Evolutionary conservation across 92 coral and sea anemone species (phyloP).

Genomic region (Plumapathes pennacea): DNA sequence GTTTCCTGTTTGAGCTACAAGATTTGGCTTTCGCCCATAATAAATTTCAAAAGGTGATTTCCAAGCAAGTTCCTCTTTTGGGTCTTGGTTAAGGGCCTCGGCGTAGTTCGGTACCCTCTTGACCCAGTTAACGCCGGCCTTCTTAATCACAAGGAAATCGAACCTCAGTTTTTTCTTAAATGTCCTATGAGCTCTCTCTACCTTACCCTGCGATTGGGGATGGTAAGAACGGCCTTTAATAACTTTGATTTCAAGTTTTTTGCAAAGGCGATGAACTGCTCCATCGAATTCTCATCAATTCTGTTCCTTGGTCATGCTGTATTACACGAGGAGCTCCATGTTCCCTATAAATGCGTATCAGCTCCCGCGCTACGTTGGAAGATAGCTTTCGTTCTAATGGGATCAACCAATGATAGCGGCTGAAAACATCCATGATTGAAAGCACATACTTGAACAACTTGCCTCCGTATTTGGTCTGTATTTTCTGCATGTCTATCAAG

Average conservation of each 20-base stretch:
- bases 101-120: neutral
- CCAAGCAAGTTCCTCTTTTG: slow-evolving; percentile 8
- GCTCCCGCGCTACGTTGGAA: slow-evolving; percentile 18
- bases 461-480: slow-evolving; percentile 12
- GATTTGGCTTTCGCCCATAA: slow-evolving; percentile 7
- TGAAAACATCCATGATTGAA: slow-evolving; percentile 27
- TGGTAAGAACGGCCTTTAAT: slow-evolving; percentile 33
- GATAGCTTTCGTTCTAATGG: slow-evolving; percentile 6
- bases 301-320: slow-evolving; percentile 28
- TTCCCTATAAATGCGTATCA: slow-evolving; percentile 9
- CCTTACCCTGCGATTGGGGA: slow-evolving; percentile 37
- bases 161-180: neutral
- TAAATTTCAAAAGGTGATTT: slow-evolving; percentile 5
- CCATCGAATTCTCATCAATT: slow-evolving; percentile 15
- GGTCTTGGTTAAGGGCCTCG: slow-evolving; percentile 2
- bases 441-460: slow-evolving; percentile 19
- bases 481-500: slow-evolving; percentile 14
- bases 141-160: slow-evolving; percentile 1
- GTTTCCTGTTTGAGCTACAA: slow-evolving; percentile 2
- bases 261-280: slow-evolving; percentile 11
- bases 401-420: slow-evolving; percentile 21
- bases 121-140: neutral
- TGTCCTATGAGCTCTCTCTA: slow-evolving; percentile 23
- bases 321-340: slow-evolving; percentile 25
- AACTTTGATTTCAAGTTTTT: slow-evolving; percentile 9